Base-by-base conservation (phyloP, 2,888 invertebrate genomes). In the Chironomus tentans region DNA sequence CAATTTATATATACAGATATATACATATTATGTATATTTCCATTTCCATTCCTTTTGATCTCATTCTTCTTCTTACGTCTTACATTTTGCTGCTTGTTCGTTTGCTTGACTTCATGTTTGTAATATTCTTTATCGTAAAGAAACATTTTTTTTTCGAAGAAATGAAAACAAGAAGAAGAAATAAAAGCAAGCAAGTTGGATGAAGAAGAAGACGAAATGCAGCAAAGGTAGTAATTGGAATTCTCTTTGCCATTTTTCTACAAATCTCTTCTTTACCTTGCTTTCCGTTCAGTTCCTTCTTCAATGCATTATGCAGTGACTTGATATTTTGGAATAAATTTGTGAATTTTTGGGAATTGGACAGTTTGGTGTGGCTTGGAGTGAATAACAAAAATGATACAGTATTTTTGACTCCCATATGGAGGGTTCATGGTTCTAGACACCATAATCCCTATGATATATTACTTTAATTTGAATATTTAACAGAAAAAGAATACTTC, bases 191-290 rank as follows among this genome's bases (percentile, higher is more conserved):
- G 38, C 10, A 38, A 38, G 38, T 38, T 28, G 28, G 28, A 28
- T 28, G 28, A 38, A 38, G 46, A 18, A 68, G n/a, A 68, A 68
- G 24, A 38, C 46, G n/a, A 68, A 68, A 68, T 68, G 68, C 46
- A 68, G 46, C 65, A 21, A 65, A 68, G 46, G 68, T 68, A 68
- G 68, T 68, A 68, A 68, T 68, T 68, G 68, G 68, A 68, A 46
- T 68, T 68, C 68, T 46, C 18, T 65, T 65, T 68, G 28, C 68
- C 38, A 24, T 68, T 18, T 56, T 56, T 56, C 56, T 68, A 68
- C 68, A 68, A 68, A 68, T 68, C 68, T 68, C 68, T 68, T 68
- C 18, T 18, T 62, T 10, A 6, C 10, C 46, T 13, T 68, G n/a
- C 65, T 65, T 65, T 15, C 62, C 15, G 10, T 62, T 12, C 22